phyloP scores from a whole-genome alignment of 2,888 invertebrate genomes.

The Salticus scenicus region DNA sequence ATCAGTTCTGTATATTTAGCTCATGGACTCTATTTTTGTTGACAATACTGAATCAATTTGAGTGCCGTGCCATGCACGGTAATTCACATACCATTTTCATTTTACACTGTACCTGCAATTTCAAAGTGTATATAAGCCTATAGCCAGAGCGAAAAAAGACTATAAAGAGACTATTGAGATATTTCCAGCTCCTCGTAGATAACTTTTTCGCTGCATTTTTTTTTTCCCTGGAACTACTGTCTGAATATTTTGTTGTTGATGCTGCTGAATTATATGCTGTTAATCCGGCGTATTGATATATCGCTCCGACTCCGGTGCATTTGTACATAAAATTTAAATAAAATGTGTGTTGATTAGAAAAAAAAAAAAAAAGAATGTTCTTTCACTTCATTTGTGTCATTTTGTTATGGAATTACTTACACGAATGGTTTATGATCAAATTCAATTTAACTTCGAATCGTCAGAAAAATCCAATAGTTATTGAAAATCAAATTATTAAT shows the following conservation, averaged over 20 bases:
- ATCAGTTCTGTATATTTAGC: no score
- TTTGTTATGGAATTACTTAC: no score
- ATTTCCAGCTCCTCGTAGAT: neutral
- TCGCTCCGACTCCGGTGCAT: constrained; percentile 18
- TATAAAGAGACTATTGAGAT: neutral
- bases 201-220: neutral
- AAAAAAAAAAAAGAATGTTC: no score
- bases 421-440: no score
- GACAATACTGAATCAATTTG: no score
- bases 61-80: neutral
- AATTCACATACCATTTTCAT: neutral
- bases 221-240: neutral
- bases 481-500: no score
- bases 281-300: neutral
- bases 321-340: constrained; percentile 65
- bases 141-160: no score
- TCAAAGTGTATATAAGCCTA: neutral
- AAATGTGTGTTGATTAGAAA: constrained; percentile 51
- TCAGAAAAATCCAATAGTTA: no score
- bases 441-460: no score
- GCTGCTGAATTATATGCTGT: no score
- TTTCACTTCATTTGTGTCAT: no score
- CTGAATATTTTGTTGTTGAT: constrained; percentile 1
- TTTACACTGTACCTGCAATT: neutral
- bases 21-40: no score